A percentile compares a stretch with the other conserved stretches of the same genome.
Conservation (phyloP, 2,888 invertebrate genomes). For the Drosophila hawaiiensis region DNA sequence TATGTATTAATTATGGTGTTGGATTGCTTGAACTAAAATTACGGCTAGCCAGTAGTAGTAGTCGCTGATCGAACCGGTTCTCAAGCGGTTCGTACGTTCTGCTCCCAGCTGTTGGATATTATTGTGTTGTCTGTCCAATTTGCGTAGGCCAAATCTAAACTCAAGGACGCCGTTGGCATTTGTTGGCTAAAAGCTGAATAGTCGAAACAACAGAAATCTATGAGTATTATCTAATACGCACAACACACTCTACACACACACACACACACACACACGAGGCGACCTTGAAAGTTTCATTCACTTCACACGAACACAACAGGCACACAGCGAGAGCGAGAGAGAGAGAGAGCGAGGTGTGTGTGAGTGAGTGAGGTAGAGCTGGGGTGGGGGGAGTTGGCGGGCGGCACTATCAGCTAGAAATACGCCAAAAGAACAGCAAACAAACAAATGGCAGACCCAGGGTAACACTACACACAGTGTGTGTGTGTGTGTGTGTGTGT, state of each 20-base stretch:
- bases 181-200: conserved; percentile 44
- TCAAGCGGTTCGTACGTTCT: background rate
- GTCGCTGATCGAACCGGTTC: conserved; percentile 22
- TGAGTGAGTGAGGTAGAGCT: background rate
- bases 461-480: conserved; percentile 25
- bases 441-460: conserved; percentile 63
- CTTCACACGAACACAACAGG: conserved; percentile 59
- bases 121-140: background rate
- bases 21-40: conserved; percentile 2
- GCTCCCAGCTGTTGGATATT: background rate
- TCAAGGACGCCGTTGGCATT: conserved; percentile 35
- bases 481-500: conserved; percentile 12
- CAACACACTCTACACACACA: conserved; percentile 6
- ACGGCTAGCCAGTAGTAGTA: background rate
- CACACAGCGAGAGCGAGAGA: background rate
- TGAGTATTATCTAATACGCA: conserved; percentile 77
- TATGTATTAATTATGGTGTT: background rate
- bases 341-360: background rate
- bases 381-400: conserved; percentile 7
- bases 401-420: conserved; percentile 76
- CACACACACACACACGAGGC: conserved; percentile 29
- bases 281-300: conserved; percentile 83
- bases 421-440: conserved; percentile 64
- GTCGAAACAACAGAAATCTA: conserved; percentile 47
- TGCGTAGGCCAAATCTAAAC: conserved; percentile 25